Evolutionary conservation across 2,113 vertebrate genomes (phyloP).

Genomic region (Ptilorrhoa leucosticta): DNA sequence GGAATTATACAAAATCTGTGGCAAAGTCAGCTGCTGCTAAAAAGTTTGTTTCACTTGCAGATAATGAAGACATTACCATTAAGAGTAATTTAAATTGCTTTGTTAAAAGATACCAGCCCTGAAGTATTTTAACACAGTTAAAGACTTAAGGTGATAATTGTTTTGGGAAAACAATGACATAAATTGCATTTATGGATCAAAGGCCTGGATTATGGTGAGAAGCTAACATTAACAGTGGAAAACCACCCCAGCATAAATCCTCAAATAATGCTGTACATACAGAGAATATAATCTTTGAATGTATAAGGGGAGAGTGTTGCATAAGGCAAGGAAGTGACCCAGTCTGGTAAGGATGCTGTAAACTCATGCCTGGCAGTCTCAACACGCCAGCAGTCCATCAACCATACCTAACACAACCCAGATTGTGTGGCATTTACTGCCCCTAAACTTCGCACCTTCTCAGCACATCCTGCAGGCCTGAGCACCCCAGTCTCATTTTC

Average conservation of each 20-base stretch:
- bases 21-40: not conserved
- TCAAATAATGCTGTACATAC: not conserved
- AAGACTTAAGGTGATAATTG: not conserved
- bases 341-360: not conserved
- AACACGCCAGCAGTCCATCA: not conserved
- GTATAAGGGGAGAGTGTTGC: not conserved
- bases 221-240: not conserved
- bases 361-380: not conserved
- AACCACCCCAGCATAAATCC: not conserved
- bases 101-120: not conserved
- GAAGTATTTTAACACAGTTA: not conserved
- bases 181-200: not conserved
- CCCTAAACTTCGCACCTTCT: not conserved
- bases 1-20: not conserved
- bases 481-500: not conserved
- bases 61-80: not conserved
- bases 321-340: not conserved
- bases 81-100: not conserved
- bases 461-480: not conserved
- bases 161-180: not conserved
- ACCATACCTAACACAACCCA: not conserved
- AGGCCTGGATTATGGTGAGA: not conserved
- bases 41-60: not conserved
- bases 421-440: rapidly evolving
- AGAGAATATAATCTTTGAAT: not conserved